Percentiles rank a stretch among this genome's conserved stretches.
Evolutionary conservation across 2,113 vertebrate species (phyloP).

Genomic region (Etheostoma spectabile): DNA sequence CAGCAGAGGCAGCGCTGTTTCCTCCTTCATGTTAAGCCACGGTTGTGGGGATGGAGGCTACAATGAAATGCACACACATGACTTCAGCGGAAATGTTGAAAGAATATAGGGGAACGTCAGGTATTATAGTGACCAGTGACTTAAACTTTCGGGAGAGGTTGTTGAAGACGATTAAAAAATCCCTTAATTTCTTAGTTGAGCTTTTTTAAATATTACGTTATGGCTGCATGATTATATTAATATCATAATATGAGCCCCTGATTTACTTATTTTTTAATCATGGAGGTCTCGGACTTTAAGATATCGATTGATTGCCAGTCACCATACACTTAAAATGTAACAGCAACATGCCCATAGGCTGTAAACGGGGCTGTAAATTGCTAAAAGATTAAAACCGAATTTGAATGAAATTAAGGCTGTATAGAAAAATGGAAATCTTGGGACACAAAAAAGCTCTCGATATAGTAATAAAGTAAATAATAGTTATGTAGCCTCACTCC

Average conservation of each 20-base stretch:
- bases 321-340: neutral
- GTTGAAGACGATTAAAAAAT: neutral
- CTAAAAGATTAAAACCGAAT: neutral
- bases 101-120: neutral
- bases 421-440: neutral
- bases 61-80: neutral
- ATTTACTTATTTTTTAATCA: conserved; percentile 26
- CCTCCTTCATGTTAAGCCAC: neutral
- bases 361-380: neutral
- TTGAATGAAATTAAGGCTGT: neutral
- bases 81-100: neutral
- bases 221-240: neutral
- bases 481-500: neutral
- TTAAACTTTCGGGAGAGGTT: neutral
- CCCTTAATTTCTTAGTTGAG: neutral
- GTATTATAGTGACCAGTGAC: too few species aligned
- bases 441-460: neutral
- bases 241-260: conserved; percentile 11
- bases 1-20: conserved; percentile 47
- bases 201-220: neutral
- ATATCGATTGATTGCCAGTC: conserved; percentile 2
- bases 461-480: too few species aligned
- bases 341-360: neutral
- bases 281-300: neutral
- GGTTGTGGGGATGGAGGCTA: neutral